These are phyloP conservation scores for Hemicordylus capensis DNA, from an alignment of 2,113 vertebrate species.

Conservation along the genomic window DNA sequence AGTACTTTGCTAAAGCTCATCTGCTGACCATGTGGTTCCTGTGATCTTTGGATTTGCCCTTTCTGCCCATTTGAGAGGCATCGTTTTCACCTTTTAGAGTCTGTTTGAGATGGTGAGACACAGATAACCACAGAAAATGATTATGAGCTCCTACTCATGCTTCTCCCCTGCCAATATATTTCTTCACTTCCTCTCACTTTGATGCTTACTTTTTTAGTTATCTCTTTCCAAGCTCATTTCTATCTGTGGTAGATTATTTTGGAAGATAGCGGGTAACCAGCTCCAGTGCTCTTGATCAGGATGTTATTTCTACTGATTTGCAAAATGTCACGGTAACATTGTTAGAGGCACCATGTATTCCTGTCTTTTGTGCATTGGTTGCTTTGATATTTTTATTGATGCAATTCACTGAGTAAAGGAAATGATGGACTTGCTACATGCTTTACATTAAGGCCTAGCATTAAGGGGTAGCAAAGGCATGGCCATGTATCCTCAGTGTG, in stretches of 20 bases:
- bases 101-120: slow-evolving; percentile 5
- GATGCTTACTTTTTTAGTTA: background rate
- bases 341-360: background rate
- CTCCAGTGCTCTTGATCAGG: slow-evolving; percentile 11
- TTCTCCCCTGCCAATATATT: background rate
- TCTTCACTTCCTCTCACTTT: background rate
- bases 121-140: background rate
- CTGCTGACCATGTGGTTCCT: slow-evolving; percentile 3
- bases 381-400: background rate
- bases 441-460: background rate
- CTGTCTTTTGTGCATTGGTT: background rate
- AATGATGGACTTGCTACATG: background rate
- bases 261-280: background rate
- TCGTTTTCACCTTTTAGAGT: background rate
- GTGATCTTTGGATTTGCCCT: background rate
- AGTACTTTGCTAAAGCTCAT: background rate
- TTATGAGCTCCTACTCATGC: background rate
- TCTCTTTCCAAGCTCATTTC: background rate
- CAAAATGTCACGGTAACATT: background rate
- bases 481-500: background rate
- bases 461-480: background rate
- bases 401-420: too few relatives aligned
- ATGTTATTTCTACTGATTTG: slow-evolving; percentile 10
- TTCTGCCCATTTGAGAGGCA: background rate
- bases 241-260: background rate